Conservation (phyloP, 2,888 invertebrate species). For the Sphaerophoria rueppellii region DNA sequence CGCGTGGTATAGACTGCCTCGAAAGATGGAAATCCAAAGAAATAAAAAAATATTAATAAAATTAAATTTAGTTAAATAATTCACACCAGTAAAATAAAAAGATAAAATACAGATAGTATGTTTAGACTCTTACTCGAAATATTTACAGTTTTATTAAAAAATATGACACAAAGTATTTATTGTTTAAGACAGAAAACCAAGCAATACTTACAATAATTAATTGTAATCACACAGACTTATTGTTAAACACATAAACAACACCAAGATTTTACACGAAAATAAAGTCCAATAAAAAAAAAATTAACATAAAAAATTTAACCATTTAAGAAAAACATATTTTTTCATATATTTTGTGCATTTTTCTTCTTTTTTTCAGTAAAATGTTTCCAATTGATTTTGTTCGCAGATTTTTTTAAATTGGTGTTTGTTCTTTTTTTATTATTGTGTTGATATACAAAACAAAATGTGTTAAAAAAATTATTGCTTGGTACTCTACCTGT, state of each 20-base stretch:
- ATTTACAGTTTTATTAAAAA: slow-evolving; percentile 39
- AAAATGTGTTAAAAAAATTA: slow-evolving; percentile 49
- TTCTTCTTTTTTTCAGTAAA: slow-evolving; percentile 49
- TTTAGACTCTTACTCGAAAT: slow-evolving; percentile 25
- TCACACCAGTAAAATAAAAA: no score
- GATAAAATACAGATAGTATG: not conserved
- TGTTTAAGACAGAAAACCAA: slow-evolving; percentile 78
- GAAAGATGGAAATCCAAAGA: no score
- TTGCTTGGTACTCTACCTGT: slow-evolving; percentile 89
- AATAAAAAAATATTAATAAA: no score
- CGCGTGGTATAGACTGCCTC: no score
- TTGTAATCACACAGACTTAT: slow-evolving; percentile 23
- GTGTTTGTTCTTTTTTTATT: slow-evolving; percentile 51
- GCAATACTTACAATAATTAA: slow-evolving; percentile 74
- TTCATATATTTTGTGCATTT: slow-evolving; percentile 44
- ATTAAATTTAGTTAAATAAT: no score
- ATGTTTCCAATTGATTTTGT: slow-evolving; percentile 65
- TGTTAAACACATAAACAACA: slow-evolving; percentile 66
- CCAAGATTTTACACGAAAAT: slow-evolving; percentile 50
- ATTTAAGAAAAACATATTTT: slow-evolving; percentile 10
- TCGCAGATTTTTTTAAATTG: slow-evolving; percentile 38
- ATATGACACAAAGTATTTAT: slow-evolving; percentile 4
- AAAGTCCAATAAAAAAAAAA: slow-evolving; percentile 19
- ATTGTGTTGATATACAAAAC: slow-evolving; percentile 19
- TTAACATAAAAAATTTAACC: slow-evolving; percentile 14